These are phyloP conservation scores for Drosophila sechellia DNA, from an alignment of 1,140 invertebrate species.

Conservation along the genomic window DNA sequence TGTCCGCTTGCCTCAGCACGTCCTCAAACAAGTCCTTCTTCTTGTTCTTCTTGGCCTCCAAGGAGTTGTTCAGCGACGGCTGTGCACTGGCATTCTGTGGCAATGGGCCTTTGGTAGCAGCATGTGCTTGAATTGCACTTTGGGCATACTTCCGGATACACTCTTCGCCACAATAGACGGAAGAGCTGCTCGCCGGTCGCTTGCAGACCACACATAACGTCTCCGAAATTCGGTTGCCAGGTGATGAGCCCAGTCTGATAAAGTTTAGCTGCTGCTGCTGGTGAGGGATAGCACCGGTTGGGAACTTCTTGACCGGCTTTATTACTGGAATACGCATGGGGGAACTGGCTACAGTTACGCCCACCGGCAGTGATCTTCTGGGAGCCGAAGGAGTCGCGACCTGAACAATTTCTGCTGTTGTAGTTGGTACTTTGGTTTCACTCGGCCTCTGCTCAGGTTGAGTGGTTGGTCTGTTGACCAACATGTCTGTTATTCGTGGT, in stretches of 20 bases:
- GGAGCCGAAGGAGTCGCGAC: neutral
- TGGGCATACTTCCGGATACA: slow-evolving; percentile 94
- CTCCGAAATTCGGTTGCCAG: slow-evolving; percentile 12
- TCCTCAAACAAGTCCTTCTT: slow-evolving; percentile 79
- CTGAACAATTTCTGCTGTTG: slow-evolving; percentile 11
- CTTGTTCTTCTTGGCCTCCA: slow-evolving; percentile 71
- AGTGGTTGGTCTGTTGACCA: slow-evolving; percentile 24
- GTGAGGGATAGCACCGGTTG: slow-evolving; percentile 1
- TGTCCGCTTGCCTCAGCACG: slow-evolving; percentile 63
- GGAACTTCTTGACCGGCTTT: slow-evolving; percentile 21
- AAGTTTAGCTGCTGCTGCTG: slow-evolving; percentile 56
- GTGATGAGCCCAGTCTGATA: slow-evolving; percentile 43
- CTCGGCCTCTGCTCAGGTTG: slow-evolving; percentile 18
- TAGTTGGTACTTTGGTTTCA: slow-evolving; percentile 33
- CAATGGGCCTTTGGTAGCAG: slow-evolving; percentile 16
- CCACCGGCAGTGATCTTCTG: slow-evolving; percentile 15
- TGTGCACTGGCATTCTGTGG: slow-evolving; percentile 10
- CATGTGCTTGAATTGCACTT: slow-evolving; percentile 86
- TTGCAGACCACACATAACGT: slow-evolving; percentile 89
- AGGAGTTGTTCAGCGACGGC: neutral
- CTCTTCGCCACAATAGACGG: slow-evolving; percentile 94
- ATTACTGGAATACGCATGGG: slow-evolving; percentile 10
- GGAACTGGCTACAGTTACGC: slow-evolving; percentile 6
- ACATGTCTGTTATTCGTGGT: slow-evolving; percentile 76
- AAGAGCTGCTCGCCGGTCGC: slow-evolving; percentile 88